Percentiles rank a stretch among this genome's conserved stretches.
phyloP scores from a whole-genome alignment of 1,140 invertebrate genomes.

The Neodiprion pinetum region DNA sequence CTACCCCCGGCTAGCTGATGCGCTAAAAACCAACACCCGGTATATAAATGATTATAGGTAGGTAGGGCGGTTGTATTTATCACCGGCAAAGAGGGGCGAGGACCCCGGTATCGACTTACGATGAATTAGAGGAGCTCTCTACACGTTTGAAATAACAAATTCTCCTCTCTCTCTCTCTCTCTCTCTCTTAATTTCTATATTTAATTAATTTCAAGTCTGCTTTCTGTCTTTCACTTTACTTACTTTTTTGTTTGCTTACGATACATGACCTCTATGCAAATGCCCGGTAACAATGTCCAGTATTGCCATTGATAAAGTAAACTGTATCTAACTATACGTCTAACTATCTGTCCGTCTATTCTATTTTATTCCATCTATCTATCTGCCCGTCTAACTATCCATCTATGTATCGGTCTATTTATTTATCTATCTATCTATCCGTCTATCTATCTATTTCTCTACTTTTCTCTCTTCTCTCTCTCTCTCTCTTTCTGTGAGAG shows the following conservation, averaged over 20 bases:
- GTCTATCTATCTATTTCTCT: conserved; percentile 14
- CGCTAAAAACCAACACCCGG: conserved; percentile 6
- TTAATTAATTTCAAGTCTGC: no score
- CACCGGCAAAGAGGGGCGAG: not conserved
- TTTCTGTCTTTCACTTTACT: no score
- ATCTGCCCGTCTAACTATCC: no score
- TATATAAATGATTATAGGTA: not conserved
- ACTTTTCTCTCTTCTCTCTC: conserved; percentile 11
- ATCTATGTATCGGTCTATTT: no score
- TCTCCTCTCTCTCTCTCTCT: conserved; percentile 5
- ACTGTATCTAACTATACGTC: not conserved
- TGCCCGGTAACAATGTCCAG: no score
- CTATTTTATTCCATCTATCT: conserved; percentile 12
- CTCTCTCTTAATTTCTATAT: not conserved
- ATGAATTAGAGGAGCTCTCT: no score
- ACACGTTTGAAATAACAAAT: conserved; percentile 15
- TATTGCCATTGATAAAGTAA: no score
- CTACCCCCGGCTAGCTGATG: not conserved
- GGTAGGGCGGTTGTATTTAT: not conserved
- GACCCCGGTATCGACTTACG: not conserved
- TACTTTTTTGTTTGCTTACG: no score
- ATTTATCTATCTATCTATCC: no score
- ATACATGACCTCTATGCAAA: no score
- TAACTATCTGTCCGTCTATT: conserved; percentile 18
- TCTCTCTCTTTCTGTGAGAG: not conserved